A percentile compares a stretch with the other conserved stretches of the same genome.
Evolutionary conservation across 2,797 vertebrate species (phyloP).

Genomic region (Esox lucius): DNA sequence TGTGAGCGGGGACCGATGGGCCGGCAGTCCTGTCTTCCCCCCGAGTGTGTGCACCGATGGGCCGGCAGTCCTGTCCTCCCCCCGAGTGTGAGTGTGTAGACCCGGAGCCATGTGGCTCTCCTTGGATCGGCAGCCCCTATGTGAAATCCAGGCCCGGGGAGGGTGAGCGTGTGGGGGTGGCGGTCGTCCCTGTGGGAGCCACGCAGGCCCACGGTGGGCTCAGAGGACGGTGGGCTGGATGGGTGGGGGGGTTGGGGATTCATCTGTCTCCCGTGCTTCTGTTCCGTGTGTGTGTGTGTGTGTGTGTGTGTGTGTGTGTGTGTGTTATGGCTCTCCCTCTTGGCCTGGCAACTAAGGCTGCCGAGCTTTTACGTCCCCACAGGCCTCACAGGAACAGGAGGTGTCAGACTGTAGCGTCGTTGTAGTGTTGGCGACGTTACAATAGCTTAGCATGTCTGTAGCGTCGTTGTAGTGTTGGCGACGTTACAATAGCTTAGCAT

Average conservation of each 20-base stretch:
- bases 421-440: neutral
- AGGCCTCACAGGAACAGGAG: conserved; percentile 4
- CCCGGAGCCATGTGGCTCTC: too few relatives aligned
- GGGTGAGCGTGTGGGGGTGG: conserved; percentile 5
- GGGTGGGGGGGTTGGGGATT: conserved; percentile 18
- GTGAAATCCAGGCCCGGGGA: conserved; percentile 48
- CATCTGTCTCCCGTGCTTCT: neutral
- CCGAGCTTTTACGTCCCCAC: neutral
- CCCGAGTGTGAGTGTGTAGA: conserved; percentile 30
- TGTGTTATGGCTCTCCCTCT: conserved; percentile 40
- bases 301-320: conserved; percentile 16
- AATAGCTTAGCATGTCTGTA: too few relatives aligned
- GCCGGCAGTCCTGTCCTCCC: too few relatives aligned
- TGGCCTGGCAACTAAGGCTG: conserved; percentile 2
- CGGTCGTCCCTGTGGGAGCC: neutral
- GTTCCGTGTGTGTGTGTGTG: conserved; percentile 22
- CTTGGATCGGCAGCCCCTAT: conserved; percentile 62
- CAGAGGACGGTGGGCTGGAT: conserved; percentile 10
- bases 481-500: too few relatives aligned
- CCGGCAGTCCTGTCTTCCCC: conserved; percentile 56
- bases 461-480: neutral
- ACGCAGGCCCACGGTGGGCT: neutral
- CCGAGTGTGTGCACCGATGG: conserved; percentile 6
- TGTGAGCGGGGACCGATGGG: conserved; percentile 47
- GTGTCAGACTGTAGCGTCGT: neutral